Base-by-base conservation (phyloP, 1,140 invertebrate species). In the Bombus waltoni region DNA sequence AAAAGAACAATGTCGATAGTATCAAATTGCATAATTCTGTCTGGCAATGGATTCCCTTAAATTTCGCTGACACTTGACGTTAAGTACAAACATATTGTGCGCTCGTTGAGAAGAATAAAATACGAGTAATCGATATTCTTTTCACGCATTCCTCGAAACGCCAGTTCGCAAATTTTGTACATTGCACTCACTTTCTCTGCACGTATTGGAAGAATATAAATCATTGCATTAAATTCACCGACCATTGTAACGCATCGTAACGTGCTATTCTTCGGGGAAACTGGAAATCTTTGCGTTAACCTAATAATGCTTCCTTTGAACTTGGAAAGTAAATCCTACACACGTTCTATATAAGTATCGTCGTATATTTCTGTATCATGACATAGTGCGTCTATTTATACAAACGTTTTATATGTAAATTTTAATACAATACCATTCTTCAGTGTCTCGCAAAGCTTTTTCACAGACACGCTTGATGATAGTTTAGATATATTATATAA, bases 141-240 rank as follows among this genome's bases (percentile, higher is more conserved):
- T 66, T 32, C 82, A 83, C 82, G 65, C 42, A 42, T 83, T 57
- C 35, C 35, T 22, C 38, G 74, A 44, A 83, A 71, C n/a, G 8
- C 28, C 59, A 10, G 32, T 76, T 83, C 15, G 44, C 28, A 47
- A 68, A 77, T 83, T 83, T 83, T 70, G 44, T 68, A 32, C 81
- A n/a, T 68, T 83, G 32, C 75, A 42, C 32, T 47, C 71, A 74
- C 81, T 83, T 83, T 83, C 81, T 35, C 81, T 70, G 40, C 53
- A 42, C 6, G 53, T 73, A 85, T 59, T 18, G 53, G 42, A 79
- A 32, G 83, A 85, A 85, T 80, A 47, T 85, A 79, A 85, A 85
- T 84, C 47, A 84, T 85, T 81, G 77, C 44, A 85, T 85, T 85
- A 85, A 81, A 32, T 68, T 25, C 35, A 11, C 11, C 42, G 10